phyloP scores from a whole-genome alignment of 2,797 vertebrate genomes.

The Gambusia yucatana region DNA sequence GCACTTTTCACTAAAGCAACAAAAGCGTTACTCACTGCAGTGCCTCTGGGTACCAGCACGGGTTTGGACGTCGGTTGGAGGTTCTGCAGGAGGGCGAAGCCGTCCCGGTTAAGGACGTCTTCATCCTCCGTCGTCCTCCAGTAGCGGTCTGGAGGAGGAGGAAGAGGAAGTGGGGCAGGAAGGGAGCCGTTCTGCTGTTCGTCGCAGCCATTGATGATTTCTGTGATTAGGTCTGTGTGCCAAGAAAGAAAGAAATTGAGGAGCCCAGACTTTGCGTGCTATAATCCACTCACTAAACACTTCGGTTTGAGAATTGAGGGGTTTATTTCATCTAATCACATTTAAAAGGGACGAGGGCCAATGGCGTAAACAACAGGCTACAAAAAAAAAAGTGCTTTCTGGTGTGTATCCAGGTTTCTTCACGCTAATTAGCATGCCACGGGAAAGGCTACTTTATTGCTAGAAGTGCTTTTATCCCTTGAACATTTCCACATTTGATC shows the following conservation, averaged over 20 bases:
- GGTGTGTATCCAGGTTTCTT: background rate
- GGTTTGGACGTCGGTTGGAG: conserved; percentile 25
- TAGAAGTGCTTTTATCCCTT: background rate
- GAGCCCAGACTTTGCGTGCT: background rate
- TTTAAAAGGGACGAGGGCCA: background rate
- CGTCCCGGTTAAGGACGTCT: conserved; percentile 8
- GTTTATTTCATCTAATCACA: background rate
- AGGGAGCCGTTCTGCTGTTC: conserved; percentile 1
- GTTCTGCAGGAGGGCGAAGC: conserved; percentile 19
- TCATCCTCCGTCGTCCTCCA: background rate
- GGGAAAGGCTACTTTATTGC: background rate
- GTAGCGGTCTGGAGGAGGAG: conserved; percentile 47
- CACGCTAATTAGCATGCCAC: background rate
- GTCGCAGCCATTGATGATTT: conserved; percentile 58
- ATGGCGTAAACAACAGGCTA: background rate
- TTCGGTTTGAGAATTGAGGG: background rate
- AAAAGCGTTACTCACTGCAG: conserved; percentile 46
- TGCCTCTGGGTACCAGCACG: conserved; percentile 74
- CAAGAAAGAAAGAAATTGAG: background rate
- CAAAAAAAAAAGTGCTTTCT: background rate
- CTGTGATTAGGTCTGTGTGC: conserved; percentile 73
- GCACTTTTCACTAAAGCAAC: background rate
- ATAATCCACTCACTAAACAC: background rate
- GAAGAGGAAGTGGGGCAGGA: conserved; percentile 65
- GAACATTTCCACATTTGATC: background rate